Evolutionary conservation across 2,888 invertebrate genomes (phyloP), one percentile per base, ranked within the genome.

Genomic region (Cephus pygmeus): DNA sequence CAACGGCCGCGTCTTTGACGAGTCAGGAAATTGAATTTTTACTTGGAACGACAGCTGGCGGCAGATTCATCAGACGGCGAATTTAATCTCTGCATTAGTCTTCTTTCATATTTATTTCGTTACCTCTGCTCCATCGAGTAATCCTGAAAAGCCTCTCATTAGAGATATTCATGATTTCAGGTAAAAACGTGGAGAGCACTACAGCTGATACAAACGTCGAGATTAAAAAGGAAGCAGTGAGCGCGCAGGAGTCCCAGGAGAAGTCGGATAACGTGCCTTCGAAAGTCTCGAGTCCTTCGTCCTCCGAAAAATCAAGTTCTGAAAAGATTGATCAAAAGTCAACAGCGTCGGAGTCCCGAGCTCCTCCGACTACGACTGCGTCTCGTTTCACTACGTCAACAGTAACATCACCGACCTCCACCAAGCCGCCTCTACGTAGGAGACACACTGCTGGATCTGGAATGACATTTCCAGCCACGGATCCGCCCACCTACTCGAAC

Each of bases 391-490:
- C 89, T 12, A 89, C 88, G 71, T 90, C 88, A 35, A 84, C 87
- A 9, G 89, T 90, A 33, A 89, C 89, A 31, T 90, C 91, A 30
- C 91, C 90, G n/a, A 89, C 90, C 3, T 87, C 89, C 73, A 82
- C 81, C 74, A 90, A 90, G 79, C 89, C 91, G 11, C 87, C 90
- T 6, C 79, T 91, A 69, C 84, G 91, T 69, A 85, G 91, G 15
- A 82, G 91, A 73, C 90, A 91, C 80, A 89, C 91, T 56, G 87
- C 91, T 30, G 91, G 91, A 0, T 87, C 91, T 3, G 91, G 90
- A 15, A 91, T 91, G 91, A 89, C 90, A 4, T 91, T 91, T 81
- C 90, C 91, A 4, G 91, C 91, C 1, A 90, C 90, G 30, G 91
- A 91, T 84, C 91, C 90, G 4, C 91, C 91, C n/a, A 87, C 86